Percentiles rank a stretch among this genome's conserved stretches.
phyloP scores from a whole-genome alignment of 64 coral and sea anemone genomes.

The Montipora sp. region DNA sequence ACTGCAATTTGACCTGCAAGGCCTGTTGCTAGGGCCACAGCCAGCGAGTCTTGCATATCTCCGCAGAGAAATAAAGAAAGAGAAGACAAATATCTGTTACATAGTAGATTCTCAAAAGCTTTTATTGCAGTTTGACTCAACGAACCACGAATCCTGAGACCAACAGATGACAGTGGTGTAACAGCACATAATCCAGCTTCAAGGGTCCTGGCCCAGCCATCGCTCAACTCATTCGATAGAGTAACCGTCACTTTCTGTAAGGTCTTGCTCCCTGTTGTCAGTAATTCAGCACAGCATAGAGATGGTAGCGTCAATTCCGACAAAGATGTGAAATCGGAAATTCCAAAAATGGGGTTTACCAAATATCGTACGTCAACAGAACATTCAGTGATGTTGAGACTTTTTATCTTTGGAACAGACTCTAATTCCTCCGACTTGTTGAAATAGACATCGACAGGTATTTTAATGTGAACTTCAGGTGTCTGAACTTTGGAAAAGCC shows the following conservation, averaged over 20 bases:
- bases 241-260: neutral
- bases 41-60: neutral
- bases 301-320: too few relatives aligned
- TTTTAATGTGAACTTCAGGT: too few relatives aligned
- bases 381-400: too few relatives aligned
- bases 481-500: neutral
- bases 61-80: neutral
- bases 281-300: too few relatives aligned
- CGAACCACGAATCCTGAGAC: neutral
- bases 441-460: too few relatives aligned
- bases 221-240: neutral
- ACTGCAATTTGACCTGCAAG: neutral
- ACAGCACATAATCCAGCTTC: neutral
- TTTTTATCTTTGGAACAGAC: too few relatives aligned
- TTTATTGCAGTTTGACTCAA: neutral
- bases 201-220: neutral
- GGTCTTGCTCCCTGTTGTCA: neutral
- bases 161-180: neutral
- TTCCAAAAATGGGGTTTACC: too few relatives aligned
- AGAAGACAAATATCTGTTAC: neutral
- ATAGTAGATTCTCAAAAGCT: neutral
- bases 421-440: too few relatives aligned
- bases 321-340: too few relatives aligned
- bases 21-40: neutral
- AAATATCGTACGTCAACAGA: neutral